A percentile compares a stretch with the other conserved stretches of the same genome.
Conservation (phyloP, 1,140 invertebrate genomes). For the Ylistrum balloti region DNA sequence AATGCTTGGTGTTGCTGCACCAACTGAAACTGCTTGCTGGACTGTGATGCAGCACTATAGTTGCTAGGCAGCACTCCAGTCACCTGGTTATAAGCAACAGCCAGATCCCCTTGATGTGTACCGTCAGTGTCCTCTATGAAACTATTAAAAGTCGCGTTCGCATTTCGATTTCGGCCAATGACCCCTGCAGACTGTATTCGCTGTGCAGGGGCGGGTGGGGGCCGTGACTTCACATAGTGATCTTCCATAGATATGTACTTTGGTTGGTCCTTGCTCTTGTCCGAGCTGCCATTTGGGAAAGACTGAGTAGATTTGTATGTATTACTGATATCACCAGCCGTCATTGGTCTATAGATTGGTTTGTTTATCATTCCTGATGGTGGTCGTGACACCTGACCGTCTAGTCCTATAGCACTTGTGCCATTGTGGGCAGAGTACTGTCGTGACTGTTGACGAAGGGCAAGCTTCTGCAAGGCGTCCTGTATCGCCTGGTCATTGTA, state of each 20-base stretch:
- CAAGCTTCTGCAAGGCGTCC: slow-evolving; percentile 77
- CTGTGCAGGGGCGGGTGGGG: slow-evolving; percentile 57
- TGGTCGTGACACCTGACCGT: slow-evolving; percentile 56
- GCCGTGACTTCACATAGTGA: slow-evolving; percentile 55
- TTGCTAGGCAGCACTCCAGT: slow-evolving; percentile 75
- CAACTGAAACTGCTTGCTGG: slow-evolving; percentile 76
- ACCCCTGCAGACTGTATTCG: slow-evolving; percentile 55
- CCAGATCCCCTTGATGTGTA: slow-evolving; percentile 72
- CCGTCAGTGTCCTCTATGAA: slow-evolving; percentile 73
- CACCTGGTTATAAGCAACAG: slow-evolving; percentile 74
- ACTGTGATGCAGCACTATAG: slow-evolving; percentile 71
- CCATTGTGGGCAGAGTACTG: slow-evolving; percentile 79
- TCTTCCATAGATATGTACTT: slow-evolving; percentile 45
- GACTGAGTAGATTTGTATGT: slow-evolving; percentile 48
- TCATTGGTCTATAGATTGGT: slow-evolving; percentile 44
- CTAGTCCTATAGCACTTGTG: slow-evolving; percentile 69
- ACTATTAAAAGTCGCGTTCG: slow-evolving; percentile 78
- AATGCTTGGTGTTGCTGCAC: slow-evolving; percentile 72
- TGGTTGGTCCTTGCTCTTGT: slow-evolving; percentile 33
- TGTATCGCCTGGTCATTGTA: slow-evolving; percentile 79
- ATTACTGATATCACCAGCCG: slow-evolving; percentile 51
- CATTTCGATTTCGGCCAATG: slow-evolving; percentile 61
- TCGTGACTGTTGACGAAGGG: slow-evolving; percentile 77
- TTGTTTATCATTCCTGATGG: slow-evolving; percentile 54
- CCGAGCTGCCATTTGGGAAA: slow-evolving; percentile 2